These are phyloP conservation scores for Myiozetetes cayanensis DNA, from an alignment of 2,113 vertebrate species.

Conservation along the genomic window DNA sequence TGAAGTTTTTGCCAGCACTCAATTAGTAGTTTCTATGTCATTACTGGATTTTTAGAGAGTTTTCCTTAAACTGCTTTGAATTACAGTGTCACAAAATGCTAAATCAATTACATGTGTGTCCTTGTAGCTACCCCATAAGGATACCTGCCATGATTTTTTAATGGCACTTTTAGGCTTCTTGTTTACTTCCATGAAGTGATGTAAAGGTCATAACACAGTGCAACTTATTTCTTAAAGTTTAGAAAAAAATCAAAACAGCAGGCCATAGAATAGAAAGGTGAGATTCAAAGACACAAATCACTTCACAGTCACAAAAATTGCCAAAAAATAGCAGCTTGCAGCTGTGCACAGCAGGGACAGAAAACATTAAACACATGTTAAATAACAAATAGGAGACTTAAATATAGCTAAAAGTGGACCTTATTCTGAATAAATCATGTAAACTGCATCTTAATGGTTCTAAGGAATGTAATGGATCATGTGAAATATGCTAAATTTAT, in stretches of 20 bases:
- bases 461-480: slow-evolving; percentile 72
- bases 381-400: slow-evolving; percentile 82
- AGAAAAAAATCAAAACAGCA: slow-evolving; percentile 78
- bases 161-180: slow-evolving; percentile 13
- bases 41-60: slow-evolving; percentile 23
- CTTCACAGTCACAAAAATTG: slow-evolving; percentile 78
- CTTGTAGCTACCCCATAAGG: neutral
- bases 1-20: slow-evolving; percentile 29
- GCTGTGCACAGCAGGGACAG: slow-evolving; percentile 80
- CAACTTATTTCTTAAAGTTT: slow-evolving; percentile 80
- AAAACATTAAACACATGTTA: slow-evolving; percentile 84
- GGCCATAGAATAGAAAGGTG: slow-evolving; percentile 76
- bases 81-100: neutral
- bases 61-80: slow-evolving; percentile 22
- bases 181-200: slow-evolving; percentile 80
- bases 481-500: slow-evolving; percentile 77
- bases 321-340: slow-evolving; percentile 79
- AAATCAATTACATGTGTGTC: slow-evolving; percentile 20
- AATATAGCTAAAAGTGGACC: slow-evolving; percentile 81
- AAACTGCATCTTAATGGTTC: slow-evolving; percentile 75
- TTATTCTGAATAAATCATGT: slow-evolving; percentile 80
- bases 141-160: slow-evolving; percentile 22
- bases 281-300: slow-evolving; percentile 78
- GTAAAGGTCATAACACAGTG: slow-evolving; percentile 80
- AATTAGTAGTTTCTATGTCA: slow-evolving; percentile 36